These are phyloP conservation scores for Falcunculus frontatus DNA, from an alignment of 2,113 vertebrate genomes.

Conservation along the genomic window DNA sequence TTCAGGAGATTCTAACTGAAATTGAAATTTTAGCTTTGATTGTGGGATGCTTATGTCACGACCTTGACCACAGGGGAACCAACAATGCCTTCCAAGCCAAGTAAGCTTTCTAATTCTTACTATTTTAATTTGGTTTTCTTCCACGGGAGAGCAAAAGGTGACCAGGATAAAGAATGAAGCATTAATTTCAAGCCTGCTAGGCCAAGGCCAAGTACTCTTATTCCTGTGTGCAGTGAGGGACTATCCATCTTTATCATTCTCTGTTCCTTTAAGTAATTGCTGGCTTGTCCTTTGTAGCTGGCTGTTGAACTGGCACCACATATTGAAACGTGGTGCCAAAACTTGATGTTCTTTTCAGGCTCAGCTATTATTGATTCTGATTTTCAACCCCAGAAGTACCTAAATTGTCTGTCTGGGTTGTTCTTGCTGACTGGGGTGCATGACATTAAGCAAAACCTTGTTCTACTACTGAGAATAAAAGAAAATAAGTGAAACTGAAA, in stretches of 20 bases:
- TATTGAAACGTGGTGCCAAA: constrained; percentile 26
- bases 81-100: constrained; percentile 99
- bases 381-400: not conserved
- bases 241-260: constrained; percentile 74
- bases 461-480: not conserved
- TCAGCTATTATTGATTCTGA: not conserved
- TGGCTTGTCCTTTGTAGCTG: constrained; percentile 67
- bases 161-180: constrained; percentile 64
- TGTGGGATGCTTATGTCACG: constrained; percentile 97
- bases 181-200: constrained; percentile 69
- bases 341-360: not conserved
- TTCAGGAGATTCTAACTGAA: constrained; percentile 94
- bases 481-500: not conserved
- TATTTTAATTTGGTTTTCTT: constrained; percentile 74
- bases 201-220: constrained; percentile 63
- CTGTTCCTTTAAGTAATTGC: constrained; percentile 71
- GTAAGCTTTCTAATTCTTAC: constrained; percentile 82
- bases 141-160: constrained; percentile 70
- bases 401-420: not conserved
- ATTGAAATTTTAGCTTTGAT: constrained; percentile 96
- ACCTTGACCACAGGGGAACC: constrained; percentile 98
- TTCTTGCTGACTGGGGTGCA: not conserved
- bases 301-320: constrained; percentile 54
- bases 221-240: constrained; percentile 26
- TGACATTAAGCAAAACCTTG: not conserved